Conservation (phyloP, 35 echinoderm and acorn worm species). For the Acanthaster planci region DNA sequence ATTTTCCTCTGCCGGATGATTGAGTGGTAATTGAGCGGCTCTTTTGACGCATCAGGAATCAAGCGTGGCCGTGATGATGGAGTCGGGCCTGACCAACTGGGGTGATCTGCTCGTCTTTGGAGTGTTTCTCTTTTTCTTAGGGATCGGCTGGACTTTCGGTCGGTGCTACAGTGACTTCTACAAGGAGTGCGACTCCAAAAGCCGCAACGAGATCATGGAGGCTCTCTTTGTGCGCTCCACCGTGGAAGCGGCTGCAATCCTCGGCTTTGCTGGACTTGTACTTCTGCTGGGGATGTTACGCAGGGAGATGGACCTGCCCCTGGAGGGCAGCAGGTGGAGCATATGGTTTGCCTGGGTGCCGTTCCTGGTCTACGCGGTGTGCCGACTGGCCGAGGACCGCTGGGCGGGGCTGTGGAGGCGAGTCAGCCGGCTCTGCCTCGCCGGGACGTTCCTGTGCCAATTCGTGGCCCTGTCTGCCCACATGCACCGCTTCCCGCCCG, state of each 20-base stretch:
- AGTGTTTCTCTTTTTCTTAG: constrained; percentile 71
- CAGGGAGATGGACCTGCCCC: constrained; percentile 23
- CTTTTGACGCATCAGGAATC: not conserved
- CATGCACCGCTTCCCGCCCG: constrained; percentile 50
- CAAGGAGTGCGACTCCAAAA: constrained; percentile 26
- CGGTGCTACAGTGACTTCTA: constrained; percentile 57
- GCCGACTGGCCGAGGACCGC: constrained; percentile 50
- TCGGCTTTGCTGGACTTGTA: constrained; percentile 42
- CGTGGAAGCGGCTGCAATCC: constrained; percentile 53
- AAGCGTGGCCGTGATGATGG: not conserved
- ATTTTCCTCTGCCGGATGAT: not conserved
- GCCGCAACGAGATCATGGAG: constrained; percentile 44
- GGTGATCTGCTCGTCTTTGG: constrained; percentile 77
- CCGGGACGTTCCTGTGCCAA: constrained; percentile 73
- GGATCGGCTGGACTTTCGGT: constrained; percentile 77
- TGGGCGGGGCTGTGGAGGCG: constrained; percentile 46
- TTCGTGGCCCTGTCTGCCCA: constrained; percentile 64
- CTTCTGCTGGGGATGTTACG: constrained; percentile 52
- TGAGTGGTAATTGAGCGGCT: not conserved
- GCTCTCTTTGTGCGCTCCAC: constrained; percentile 53
- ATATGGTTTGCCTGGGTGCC: constrained; percentile 74
- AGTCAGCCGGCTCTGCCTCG: constrained; percentile 54
- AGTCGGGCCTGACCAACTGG: constrained; percentile 48
- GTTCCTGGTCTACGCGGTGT: constrained; percentile 53
- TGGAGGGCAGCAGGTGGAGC: constrained; percentile 44